phyloP scores from a whole-genome alignment of 2,888 invertebrate species.

The Torymus aiolomorphi region DNA sequence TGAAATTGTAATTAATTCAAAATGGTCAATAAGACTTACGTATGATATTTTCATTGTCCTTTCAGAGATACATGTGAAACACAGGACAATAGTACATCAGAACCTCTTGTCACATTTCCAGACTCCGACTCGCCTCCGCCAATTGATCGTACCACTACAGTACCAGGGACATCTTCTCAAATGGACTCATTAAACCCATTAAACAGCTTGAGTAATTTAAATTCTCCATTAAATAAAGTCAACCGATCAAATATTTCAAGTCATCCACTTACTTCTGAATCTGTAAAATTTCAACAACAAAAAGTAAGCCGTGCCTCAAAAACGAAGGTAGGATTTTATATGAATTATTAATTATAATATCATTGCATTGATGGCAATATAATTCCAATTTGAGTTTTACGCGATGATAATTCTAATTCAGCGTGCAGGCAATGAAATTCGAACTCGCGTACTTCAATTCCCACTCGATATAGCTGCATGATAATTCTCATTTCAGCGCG shows the following conservation, averaged over 20 bases:
- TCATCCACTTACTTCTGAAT: slow-evolving; percentile 77
- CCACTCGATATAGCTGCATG: no score
- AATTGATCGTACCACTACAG: slow-evolving; percentile 75
- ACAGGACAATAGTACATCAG: slow-evolving; percentile 65
- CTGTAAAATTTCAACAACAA: slow-evolving; percentile 90
- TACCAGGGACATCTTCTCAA: slow-evolving; percentile 72
- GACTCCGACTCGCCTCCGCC: slow-evolving; percentile 86
- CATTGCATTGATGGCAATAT: no score
- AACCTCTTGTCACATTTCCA: slow-evolving; percentile 88
- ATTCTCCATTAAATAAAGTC: slow-evolving; percentile 70
- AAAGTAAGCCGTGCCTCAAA: slow-evolving; percentile 86
- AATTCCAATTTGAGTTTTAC: no score
- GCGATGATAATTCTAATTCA: no score
- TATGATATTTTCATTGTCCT: slow-evolving; percentile 12
- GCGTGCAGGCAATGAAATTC: no score
- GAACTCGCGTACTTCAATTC: no score
- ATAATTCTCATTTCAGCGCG: no score
- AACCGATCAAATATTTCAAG: slow-evolving; percentile 63
- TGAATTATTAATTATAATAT: no score
- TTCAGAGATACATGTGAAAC: slow-evolving; percentile 68
- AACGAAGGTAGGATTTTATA: slow-evolving; percentile 79
- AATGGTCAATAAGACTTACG: not conserved
- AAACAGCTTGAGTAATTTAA: slow-evolving; percentile 69
- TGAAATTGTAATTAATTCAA: no score
- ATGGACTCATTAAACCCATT: slow-evolving; percentile 71